Evolutionary conservation across 2,113 vertebrate genomes (phyloP).

Genomic region (Athene cunicularia): DNA sequence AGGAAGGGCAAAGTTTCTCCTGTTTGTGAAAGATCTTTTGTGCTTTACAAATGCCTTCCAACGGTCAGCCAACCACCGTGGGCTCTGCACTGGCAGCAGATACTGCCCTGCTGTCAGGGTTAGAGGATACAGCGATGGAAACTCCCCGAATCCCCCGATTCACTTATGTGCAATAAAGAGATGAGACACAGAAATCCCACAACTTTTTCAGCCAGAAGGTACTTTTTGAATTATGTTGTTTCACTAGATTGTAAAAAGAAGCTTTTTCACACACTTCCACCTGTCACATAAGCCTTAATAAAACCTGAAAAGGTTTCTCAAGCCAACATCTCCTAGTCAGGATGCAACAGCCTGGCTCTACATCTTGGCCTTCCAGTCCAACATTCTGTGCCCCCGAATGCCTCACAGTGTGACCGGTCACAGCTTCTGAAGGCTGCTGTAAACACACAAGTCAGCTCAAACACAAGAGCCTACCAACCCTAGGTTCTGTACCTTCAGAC

Average conservation of each 20-base stretch:
- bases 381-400: not conserved
- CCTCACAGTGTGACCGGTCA: not conserved
- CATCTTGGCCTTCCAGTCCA: not conserved
- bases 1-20: not conserved
- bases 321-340: not conserved
- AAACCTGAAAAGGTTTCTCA: not conserved
- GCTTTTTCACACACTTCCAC: not conserved
- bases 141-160: not conserved
- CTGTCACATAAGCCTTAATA: not conserved
- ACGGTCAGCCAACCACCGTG: accelerated
- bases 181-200: not conserved
- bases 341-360: not conserved
- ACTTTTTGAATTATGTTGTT: not conserved
- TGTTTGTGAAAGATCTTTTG: not conserved
- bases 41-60: not conserved
- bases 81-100: not conserved
- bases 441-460: not conserved
- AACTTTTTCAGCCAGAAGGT: not conserved
- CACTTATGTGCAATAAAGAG: not conserved
- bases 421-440: not conserved
- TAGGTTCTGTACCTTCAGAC: not conserved
- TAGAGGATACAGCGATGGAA: not conserved
- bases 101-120: not conserved
- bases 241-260: not conserved
- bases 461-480: not conserved